Base-by-base conservation (phyloP, 2,888 invertebrate species). In the Limnephilus marmoratus region DNA sequence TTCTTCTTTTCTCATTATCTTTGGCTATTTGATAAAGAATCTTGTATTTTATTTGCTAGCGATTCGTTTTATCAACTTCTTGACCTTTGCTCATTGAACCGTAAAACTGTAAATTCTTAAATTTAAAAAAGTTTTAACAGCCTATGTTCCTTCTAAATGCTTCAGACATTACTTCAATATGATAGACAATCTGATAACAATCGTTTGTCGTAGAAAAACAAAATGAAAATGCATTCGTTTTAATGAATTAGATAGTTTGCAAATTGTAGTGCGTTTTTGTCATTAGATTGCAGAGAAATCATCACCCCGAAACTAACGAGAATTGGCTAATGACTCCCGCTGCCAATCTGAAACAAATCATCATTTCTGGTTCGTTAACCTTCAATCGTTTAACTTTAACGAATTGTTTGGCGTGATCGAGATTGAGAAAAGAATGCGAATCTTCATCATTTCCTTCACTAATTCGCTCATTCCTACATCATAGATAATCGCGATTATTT, bases 401-500 rank as follows among this genome's bases (percentile, higher is more conserved):
- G n/a, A 68, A 68, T 24, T 68, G 24, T 68, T 68, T 68, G 68
- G 7, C 34, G 15, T 15, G 31, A 82, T 82, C 82, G 34, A 41
- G 31, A 85, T 18, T 18, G 9, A 85, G 37, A 12, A 31, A 85
- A 37, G 85, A 24, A 85, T 85, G 31, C 31, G 12, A 18, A 41
- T 41, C 37, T 34, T 24, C 24, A 24, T 85, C 37, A 85, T 85
- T 85, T 85, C 85, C 85, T 41, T 37, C 11, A 85, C 41, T 18
- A 68, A 68, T 37, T 37, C 37, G 37, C 37, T 34, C 82, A 31
- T 45, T 86, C 45, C 13, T 87, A 87, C 87, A 87, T 87, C n/a
- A 87, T 68, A 87, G 45, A 53, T 29, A 24, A 24, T 37, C 18
- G 87, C 49, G 11, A 68, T 87, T 87, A 87, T 87, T 87, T 87